A percentile compares a stretch with the other conserved stretches of the same genome.
Conservation (phyloP, 2,797 vertebrate species). For the Lepus townsendii region DNA sequence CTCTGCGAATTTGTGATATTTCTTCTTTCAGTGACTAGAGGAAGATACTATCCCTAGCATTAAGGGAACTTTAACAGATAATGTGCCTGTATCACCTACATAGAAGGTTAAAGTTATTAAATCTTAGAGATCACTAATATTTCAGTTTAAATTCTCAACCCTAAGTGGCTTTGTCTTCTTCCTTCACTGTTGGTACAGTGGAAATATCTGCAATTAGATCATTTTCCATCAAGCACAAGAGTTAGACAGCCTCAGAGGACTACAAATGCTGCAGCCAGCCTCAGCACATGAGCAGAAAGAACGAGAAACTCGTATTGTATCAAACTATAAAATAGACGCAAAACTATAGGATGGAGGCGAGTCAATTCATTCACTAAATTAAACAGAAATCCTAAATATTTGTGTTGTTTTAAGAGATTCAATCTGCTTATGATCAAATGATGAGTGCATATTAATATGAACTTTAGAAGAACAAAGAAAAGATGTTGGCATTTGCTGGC, state of each 20-base stretch:
- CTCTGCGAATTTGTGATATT: slow-evolving; percentile 9
- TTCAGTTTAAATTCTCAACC: slow-evolving; percentile 26
- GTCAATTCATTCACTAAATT: neutral
- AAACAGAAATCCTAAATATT: slow-evolving; percentile 29
- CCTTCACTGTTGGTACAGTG: neutral
- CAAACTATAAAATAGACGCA: neutral
- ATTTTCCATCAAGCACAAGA: neutral
- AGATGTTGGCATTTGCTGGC: neutral
- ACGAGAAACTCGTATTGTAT: neutral
- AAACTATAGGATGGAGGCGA: neutral
- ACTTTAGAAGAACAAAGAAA: neutral
- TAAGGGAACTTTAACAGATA: neutral
- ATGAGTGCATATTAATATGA: neutral
- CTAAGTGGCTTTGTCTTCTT: neutral
- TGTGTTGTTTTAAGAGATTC: neutral
- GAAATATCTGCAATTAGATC: neutral
- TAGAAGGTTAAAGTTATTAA: slow-evolving; percentile 17
- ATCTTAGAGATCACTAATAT: slow-evolving; percentile 7
- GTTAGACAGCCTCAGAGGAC: neutral
- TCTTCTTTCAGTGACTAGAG: slow-evolving; percentile 41
- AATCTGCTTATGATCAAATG: neutral
- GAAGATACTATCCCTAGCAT: slow-evolving; percentile 8
- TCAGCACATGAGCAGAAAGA: neutral
- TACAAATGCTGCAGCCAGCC: neutral
- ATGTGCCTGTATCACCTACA: slow-evolving; percentile 3